These are phyloP conservation scores for Antedon mediterranea DNA, from an alignment of 53 echinoderm and acorn worm species.

Conservation along the genomic window DNA sequence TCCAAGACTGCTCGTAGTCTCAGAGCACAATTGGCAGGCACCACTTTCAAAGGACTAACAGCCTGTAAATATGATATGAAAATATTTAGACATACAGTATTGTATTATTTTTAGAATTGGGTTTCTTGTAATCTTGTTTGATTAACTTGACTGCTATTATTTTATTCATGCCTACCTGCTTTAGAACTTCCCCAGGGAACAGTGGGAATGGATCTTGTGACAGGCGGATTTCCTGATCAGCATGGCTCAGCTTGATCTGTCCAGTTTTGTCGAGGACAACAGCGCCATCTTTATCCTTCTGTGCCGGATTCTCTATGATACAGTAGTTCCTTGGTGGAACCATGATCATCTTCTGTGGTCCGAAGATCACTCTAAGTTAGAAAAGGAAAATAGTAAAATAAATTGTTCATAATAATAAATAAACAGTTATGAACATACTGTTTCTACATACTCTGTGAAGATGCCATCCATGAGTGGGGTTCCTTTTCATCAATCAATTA, in stretches of 20 bases:
- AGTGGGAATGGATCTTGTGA: constrained; percentile 88
- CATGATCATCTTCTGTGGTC: constrained; percentile 97
- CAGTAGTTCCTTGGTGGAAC: constrained; percentile 89
- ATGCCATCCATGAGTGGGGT: too few relatives aligned
- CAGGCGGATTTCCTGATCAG: constrained; percentile 87
- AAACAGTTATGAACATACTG: too few relatives aligned
- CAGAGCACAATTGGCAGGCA: constrained; percentile 86
- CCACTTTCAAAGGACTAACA: constrained; percentile 74
- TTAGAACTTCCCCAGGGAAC: constrained; percentile 87
- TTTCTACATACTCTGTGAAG: too few relatives aligned
- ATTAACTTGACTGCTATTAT: too few relatives aligned
- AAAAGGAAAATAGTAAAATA: background rate
- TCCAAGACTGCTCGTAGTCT: constrained; percentile 72
- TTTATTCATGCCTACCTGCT: constrained; percentile 70
- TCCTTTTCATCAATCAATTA: too few relatives aligned
- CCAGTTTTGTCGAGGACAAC: constrained; percentile 52
- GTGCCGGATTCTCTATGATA: constrained; percentile 85
- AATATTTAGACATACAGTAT: too few relatives aligned
- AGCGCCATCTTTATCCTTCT: constrained; percentile 43
- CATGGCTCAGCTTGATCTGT: constrained; percentile 87
- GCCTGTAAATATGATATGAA: constrained; percentile 15
- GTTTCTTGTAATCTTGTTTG: too few relatives aligned
- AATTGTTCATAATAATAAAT: too few relatives aligned
- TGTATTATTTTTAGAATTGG: too few relatives aligned
- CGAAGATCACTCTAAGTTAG: constrained; percentile 61